These are phyloP conservation scores for Ceratina japonica DNA, from an alignment of 1,140 invertebrate genomes.

Conservation along the genomic window DNA sequence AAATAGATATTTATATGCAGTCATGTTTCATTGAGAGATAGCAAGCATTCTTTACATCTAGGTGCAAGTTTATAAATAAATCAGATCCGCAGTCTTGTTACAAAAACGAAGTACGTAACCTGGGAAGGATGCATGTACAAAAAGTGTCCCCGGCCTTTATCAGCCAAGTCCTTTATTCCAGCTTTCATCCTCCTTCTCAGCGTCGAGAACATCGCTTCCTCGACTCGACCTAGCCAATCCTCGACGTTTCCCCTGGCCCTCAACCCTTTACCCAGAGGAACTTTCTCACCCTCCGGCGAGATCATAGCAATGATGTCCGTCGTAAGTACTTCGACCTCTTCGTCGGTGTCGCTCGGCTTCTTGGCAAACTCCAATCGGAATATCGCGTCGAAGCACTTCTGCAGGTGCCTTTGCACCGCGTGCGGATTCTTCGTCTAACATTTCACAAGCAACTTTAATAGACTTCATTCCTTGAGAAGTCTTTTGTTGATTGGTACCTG, in stretches of 20 bases:
- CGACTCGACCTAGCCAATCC: conserved; percentile 93
- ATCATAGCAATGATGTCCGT: conserved; percentile 92
- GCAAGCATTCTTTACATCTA: too few species aligned
- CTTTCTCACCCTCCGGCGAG: conserved; percentile 91
- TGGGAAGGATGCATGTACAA: conserved; percentile 82
- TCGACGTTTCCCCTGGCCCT: conserved; percentile 93
- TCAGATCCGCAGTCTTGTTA: too few species aligned
- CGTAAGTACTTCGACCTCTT: conserved; percentile 79
- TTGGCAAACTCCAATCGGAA: conserved; percentile 87
- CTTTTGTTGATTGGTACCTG: conserved; percentile 80
- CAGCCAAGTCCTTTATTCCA: conserved; percentile 83
- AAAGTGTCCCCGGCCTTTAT: conserved; percentile 82
- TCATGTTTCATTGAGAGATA: too few species aligned
- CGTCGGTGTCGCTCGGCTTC: conserved; percentile 42
- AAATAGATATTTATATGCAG: too few species aligned
- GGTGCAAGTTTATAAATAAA: too few species aligned
- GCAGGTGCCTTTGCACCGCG: conserved; percentile 92
- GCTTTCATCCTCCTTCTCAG: conserved; percentile 87
- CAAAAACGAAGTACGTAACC: conserved; percentile 68
- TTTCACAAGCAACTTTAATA: not conserved
- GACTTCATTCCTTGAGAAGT: not conserved
- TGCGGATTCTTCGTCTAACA: conserved; percentile 87
- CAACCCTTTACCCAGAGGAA: conserved; percentile 88
- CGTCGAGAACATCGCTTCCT: conserved; percentile 90
- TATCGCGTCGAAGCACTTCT: conserved; percentile 94